phyloP scores from a whole-genome alignment of 2,888 invertebrate genomes.

The Galerucella pusilla region DNA sequence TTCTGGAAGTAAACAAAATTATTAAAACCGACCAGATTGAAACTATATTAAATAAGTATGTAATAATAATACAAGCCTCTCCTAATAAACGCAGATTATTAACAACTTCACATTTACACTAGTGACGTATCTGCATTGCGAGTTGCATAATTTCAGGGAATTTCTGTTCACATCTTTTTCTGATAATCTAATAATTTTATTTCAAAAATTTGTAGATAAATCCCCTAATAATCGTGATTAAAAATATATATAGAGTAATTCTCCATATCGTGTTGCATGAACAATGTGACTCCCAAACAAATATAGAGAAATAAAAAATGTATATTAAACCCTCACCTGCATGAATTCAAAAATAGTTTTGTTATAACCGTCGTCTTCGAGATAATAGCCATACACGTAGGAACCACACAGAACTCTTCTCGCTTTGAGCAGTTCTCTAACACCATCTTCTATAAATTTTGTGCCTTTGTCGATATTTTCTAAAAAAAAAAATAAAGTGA shows the following conservation, averaged over 20 bases:
- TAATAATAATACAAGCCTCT: too few species aligned
- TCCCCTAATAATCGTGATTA: too few species aligned
- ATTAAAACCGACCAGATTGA: neutral
- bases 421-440: slow-evolving; percentile 72
- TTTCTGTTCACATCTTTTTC: too few species aligned
- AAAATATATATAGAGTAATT: too few species aligned
- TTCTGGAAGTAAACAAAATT: slow-evolving; percentile 64
- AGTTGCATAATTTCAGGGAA: too few species aligned
- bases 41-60: neutral
- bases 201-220: too few species aligned
- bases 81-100: too few species aligned
- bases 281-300: neutral
- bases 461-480: slow-evolving; percentile 64
- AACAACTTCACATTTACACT: too few species aligned
- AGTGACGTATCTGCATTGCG: too few species aligned
- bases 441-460: slow-evolving; percentile 73
- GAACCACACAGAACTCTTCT: slow-evolving; percentile 73
- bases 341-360: slow-evolving; percentile 76
- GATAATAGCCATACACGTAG: slow-evolving; percentile 76
- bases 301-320: neutral
- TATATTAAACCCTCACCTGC: slow-evolving; percentile 66
- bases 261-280: too few species aligned
- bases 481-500: slow-evolving; percentile 46
- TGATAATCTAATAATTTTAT: too few species aligned
- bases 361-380: slow-evolving; percentile 74